These are phyloP conservation scores for Synanthedon tipuliformis DNA, from an alignment of 2,888 invertebrate genomes.

Conservation along the genomic window DNA sequence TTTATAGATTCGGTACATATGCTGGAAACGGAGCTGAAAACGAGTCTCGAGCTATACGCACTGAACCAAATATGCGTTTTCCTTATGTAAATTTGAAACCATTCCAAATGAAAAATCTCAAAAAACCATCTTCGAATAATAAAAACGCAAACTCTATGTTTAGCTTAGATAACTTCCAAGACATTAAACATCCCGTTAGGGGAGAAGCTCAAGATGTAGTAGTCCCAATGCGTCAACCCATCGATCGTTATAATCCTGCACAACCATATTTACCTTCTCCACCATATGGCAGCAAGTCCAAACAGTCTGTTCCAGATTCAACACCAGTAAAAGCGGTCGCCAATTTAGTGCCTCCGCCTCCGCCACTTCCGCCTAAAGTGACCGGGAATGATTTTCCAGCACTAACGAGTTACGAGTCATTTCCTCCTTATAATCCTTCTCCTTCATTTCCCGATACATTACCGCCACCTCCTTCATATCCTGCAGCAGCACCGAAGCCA, in stretches of 20 bases:
- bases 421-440: slow-evolving; percentile 46
- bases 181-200: slow-evolving; percentile 44
- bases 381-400: slow-evolving; percentile 41
- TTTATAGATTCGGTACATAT: slow-evolving; percentile 44
- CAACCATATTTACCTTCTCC: slow-evolving; percentile 54
- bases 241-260: slow-evolving; percentile 64
- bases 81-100: slow-evolving; percentile 59
- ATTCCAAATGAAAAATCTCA: slow-evolving; percentile 46
- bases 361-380: slow-evolving; percentile 34
- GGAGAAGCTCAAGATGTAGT: slow-evolving; percentile 55
- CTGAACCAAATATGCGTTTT: slow-evolving; percentile 49
- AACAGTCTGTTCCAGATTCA: slow-evolving; percentile 27
- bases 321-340: slow-evolving; percentile 30
- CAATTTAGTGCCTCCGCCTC: slow-evolving; percentile 47
- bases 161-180: slow-evolving; percentile 44
- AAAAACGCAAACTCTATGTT: slow-evolving; percentile 46
- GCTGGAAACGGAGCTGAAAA: slow-evolving; percentile 54
- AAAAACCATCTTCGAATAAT: slow-evolving; percentile 28
- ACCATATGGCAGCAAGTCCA: slow-evolving; percentile 41
- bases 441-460: slow-evolving; percentile 6
- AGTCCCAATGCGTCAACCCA: slow-evolving; percentile 23
- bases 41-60: slow-evolving; percentile 58
- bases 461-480: slow-evolving; percentile 7
- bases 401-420: slow-evolving; percentile 49
- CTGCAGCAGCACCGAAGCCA: slow-evolving; percentile 10